Evolutionary conservation across 2,888 invertebrate genomes (phyloP), one percentile per base, ranked within the genome.

Genomic region (Cephus sareptanus): DNA sequence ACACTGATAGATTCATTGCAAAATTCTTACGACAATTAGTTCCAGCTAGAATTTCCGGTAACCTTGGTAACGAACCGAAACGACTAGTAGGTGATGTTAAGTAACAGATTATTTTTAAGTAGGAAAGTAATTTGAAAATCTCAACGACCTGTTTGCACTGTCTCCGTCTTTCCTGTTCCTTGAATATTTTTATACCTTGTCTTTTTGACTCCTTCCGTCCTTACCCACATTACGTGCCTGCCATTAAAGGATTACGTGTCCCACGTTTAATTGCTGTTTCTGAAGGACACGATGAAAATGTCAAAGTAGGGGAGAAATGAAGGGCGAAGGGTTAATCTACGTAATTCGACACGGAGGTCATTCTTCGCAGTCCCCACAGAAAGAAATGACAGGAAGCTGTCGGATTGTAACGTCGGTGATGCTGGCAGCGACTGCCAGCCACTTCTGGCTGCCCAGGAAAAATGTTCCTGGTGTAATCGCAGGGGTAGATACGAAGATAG

Each of bases 401-500:
- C 56, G 6, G 23, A 9, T 23, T 56, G 56, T 56, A 56, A 56
- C 23, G 56, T 56, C 56, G 9, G 56, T 23, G 9, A 56, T 56
- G 56, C 56, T 56, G 56, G 56, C 56, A 23, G 56, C 56, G 23
- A 56, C 56, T 56, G 56, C 56, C 56, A 56, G 23, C 23, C 56
- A 56, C 56, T 56, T 56, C 56, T 56, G 56, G 23, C 56, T 56
- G 56, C 23, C 56, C 56, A 23, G 56, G 6, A 56, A 56, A 56
- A 56, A 56, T 56, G 56, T 56, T 56, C 56, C 23, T 23, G 9
- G 71, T 34, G 35, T 30, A 35, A 15, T 34, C 35, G 74, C 33
- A 74, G n/a, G 74, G 35, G 35, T 34, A n/a, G 85, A 87, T 81
- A 84, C 83, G 81, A 80, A 79, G 81, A 81, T 81, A 84, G 87